Percentiles rank a stretch among this genome's conserved stretches.
Conservation (phyloP, 2,888 invertebrate genomes). For the Drosophila borealis region DNA sequence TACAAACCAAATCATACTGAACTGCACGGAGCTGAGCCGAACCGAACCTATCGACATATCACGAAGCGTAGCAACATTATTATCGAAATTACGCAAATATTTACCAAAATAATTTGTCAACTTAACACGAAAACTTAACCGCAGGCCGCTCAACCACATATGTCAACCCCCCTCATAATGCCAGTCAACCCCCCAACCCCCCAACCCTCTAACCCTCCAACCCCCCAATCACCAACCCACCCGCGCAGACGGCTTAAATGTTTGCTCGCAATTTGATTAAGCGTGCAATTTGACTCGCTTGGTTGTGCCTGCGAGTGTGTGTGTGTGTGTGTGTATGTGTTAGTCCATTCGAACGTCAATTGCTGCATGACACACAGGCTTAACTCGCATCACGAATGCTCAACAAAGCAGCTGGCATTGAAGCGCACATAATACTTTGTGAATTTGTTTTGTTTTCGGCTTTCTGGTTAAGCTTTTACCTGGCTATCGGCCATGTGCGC, state of each 20-base stretch:
- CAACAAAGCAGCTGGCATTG: slow-evolving; percentile 39
- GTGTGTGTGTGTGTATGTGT: slow-evolving; percentile 6
- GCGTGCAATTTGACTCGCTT: slow-evolving; percentile 46
- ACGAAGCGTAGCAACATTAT: slow-evolving; percentile 55
- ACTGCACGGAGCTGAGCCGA: not conserved
- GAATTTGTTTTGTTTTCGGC: slow-evolving; percentile 64
- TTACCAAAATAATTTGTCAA: slow-evolving; percentile 80
- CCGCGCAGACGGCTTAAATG: slow-evolving; percentile 13
- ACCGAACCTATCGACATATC: slow-evolving; percentile 31
- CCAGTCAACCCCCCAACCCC: not conserved
- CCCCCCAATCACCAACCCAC: not conserved
- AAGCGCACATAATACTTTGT: slow-evolving; percentile 69
- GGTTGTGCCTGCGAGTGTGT: not conserved
- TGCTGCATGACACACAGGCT: slow-evolving; percentile 17
- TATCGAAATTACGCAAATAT: slow-evolving; percentile 77
- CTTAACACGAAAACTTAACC: slow-evolving; percentile 69
- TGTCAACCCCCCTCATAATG: slow-evolving; percentile 6
- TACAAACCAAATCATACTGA: slow-evolving; percentile 34
- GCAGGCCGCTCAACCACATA: slow-evolving; percentile 30
- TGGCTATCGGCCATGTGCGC: slow-evolving; percentile 28
- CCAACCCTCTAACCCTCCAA: not conserved
- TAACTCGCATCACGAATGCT: not conserved
- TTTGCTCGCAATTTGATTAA: slow-evolving; percentile 51
- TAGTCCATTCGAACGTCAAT: slow-evolving; percentile 15
- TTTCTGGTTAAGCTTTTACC: slow-evolving; percentile 35